A percentile compares a stretch with the other conserved stretches of the same genome.
Evolutionary conservation across 64 coral and sea anemone species (phyloP).

Genomic region (Dendronephthya gigantea): DNA sequence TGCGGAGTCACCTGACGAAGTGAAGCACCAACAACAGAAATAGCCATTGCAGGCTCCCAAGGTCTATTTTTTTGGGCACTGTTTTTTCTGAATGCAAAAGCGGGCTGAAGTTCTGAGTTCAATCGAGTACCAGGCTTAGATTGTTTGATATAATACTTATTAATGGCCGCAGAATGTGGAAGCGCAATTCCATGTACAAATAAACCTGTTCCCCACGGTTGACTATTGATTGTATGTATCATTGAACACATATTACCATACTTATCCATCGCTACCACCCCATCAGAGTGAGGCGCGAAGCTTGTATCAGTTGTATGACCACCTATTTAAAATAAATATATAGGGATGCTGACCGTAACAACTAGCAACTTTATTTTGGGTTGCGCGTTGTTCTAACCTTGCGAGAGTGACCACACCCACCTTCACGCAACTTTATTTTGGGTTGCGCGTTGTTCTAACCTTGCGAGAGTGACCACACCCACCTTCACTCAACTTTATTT

Average conservation of each 20-base stretch:
- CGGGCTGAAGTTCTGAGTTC: conserved; percentile 39
- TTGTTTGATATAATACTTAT: conserved; percentile 39
- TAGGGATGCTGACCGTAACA: no score
- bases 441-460: no score
- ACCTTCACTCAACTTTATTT: no score
- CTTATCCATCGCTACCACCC: conserved; percentile 61
- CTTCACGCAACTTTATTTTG: no score
- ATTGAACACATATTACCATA: conserved; percentile 71
- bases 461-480: no score
- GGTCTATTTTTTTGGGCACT: not conserved
- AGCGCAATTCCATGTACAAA: conserved; percentile 74
- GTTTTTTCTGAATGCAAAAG: conserved; percentile 24
- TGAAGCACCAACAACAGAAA: conserved; percentile 57
- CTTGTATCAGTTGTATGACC: no score
- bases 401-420: no score
- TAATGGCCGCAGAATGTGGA: conserved; percentile 53
- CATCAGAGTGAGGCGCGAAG: conserved; percentile 46
- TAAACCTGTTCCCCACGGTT: conserved; percentile 69
- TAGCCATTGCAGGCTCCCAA: conserved; percentile 45
- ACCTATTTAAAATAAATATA: no score
- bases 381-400: no score
- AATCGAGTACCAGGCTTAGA: conserved; percentile 44
- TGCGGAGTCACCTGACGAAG: conserved; percentile 38
- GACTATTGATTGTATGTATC: conserved; percentile 58
- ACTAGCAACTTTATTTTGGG: no score